phyloP scores from a whole-genome alignment of 1,140 invertebrate genomes.

The Cydia strobilella region DNA sequence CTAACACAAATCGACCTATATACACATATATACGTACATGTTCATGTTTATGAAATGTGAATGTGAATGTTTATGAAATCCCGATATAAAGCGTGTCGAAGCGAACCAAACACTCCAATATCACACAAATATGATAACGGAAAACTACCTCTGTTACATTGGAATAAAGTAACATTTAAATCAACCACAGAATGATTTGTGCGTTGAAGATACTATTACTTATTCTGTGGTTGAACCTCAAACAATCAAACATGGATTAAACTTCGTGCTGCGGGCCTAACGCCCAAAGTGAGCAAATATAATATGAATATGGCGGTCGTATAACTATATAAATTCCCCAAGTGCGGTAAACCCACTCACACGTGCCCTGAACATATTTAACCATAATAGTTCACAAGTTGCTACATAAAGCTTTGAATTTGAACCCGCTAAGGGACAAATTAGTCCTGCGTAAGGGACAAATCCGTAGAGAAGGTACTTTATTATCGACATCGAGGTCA shows the following conservation, averaged over 20 bases:
- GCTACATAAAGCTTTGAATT: background rate
- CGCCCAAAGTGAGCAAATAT: slow-evolving; percentile 5
- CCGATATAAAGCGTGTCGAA: no score
- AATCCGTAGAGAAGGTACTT: no score
- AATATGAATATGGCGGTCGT: background rate
- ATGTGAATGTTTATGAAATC: no score
- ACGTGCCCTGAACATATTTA: background rate
- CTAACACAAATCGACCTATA: no score
- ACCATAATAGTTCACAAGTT: slow-evolving; percentile 16
- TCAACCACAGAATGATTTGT: no score
- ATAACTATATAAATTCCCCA: background rate
- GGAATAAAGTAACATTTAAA: background rate
- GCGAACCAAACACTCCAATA: no score
- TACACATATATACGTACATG: no score
- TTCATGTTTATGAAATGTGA: no score
- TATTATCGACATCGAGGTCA: background rate
- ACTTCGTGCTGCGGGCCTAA: background rate
- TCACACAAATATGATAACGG: no score
- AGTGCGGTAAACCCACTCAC: background rate
- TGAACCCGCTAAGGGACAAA: background rate
- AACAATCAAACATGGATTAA: background rate
- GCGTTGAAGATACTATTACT: no score
- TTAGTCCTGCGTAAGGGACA: background rate
- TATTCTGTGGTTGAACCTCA: no score
- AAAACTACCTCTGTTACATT: background rate